These are phyloP conservation scores for Craniophora ligustri DNA, from an alignment of 2,888 invertebrate species.

Conservation along the genomic window DNA sequence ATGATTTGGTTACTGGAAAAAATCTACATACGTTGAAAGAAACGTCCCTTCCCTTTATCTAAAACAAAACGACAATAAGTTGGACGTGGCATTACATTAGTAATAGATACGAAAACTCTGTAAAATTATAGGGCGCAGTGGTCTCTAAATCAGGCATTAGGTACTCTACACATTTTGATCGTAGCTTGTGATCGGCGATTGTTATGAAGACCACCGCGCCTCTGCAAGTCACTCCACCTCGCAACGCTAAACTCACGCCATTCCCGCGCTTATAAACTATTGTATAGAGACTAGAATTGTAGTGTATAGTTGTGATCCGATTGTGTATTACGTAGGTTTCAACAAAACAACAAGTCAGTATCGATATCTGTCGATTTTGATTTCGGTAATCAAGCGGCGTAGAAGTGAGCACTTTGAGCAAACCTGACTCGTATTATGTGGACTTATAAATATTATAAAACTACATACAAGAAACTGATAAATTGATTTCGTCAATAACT, in stretches of 20 bases:
- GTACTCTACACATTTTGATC: conserved; percentile 51
- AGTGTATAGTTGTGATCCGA: conserved; percentile 13
- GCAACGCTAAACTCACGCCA: conserved; percentile 28
- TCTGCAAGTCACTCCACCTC: conserved; percentile 79
- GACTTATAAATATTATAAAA: conserved; percentile 33
- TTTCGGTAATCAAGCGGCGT: conserved; percentile 73
- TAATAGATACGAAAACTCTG: too few species aligned
- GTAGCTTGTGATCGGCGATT: conserved; percentile 73
- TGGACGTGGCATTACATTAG: too few species aligned
- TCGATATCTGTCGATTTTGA: conserved; percentile 80
- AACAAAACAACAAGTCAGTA: conserved; percentile 71
- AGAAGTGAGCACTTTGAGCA: conserved; percentile 42
- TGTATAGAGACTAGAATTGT: conserved; percentile 44
- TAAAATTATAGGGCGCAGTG: not conserved
- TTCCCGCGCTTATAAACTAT: conserved; percentile 29
- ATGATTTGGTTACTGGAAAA: too few species aligned
- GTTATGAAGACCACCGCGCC: conserved; percentile 80
- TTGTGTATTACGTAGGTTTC: conserved; percentile 59
- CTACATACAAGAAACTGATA: conserved; percentile 17
- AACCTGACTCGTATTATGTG: conserved; percentile 41
- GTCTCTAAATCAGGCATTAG: conserved; percentile 36
- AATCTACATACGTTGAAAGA: too few species aligned
- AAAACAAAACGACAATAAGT: too few species aligned
- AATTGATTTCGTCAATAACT: conserved; percentile 38
- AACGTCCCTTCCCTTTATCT: too few species aligned